A percentile compares a stretch with the other conserved stretches of the same genome.
Conservation (phyloP, 1,140 invertebrate genomes). For the Aphidius ervi region DNA sequence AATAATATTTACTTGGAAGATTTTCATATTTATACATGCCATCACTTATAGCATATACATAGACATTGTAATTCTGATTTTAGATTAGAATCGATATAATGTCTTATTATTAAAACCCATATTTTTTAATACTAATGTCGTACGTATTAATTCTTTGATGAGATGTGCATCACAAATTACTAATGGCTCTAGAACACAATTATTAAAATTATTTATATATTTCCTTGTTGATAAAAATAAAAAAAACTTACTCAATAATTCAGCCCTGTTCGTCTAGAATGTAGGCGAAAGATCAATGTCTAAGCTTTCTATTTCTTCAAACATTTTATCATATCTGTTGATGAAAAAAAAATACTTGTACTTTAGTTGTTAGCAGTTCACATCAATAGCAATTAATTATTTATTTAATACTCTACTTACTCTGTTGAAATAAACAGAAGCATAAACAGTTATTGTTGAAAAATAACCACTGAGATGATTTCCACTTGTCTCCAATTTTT, state of each 20-base stretch:
- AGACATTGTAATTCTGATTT: slow-evolving; percentile 75
- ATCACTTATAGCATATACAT: slow-evolving; percentile 75
- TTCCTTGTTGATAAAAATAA: background rate
- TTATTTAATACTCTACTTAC: slow-evolving; percentile 27
- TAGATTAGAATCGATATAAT: slow-evolving; percentile 67
- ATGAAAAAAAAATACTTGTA: slow-evolving; percentile 27
- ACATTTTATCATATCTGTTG: slow-evolving; percentile 53
- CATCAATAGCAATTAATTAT: background rate
- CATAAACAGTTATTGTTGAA: slow-evolving; percentile 78
- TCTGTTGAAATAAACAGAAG: slow-evolving; percentile 59
- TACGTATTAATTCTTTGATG: slow-evolving; percentile 9
- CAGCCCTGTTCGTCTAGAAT: slow-evolving; percentile 65
- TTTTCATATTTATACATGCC: slow-evolving; percentile 70
- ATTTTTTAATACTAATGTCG: slow-evolving; percentile 38
- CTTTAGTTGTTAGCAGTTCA: slow-evolving; percentile 24
- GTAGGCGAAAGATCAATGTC: slow-evolving; percentile 69
- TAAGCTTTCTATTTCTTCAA: slow-evolving; percentile 61
- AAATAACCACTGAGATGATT: slow-evolving; percentile 53
- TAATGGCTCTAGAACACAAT: slow-evolving; percentile 48
- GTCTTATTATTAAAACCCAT: slow-evolving; percentile 54
- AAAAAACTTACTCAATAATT: slow-evolving; percentile 57
- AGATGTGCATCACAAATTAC: slow-evolving; percentile 49
- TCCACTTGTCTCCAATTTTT: slow-evolving; percentile 71
- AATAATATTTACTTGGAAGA: slow-evolving; percentile 35
- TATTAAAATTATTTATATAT: slow-evolving; percentile 14